Conservation (phyloP, 2,113 vertebrate species). For the Gallinago paraguaiae region DNA sequence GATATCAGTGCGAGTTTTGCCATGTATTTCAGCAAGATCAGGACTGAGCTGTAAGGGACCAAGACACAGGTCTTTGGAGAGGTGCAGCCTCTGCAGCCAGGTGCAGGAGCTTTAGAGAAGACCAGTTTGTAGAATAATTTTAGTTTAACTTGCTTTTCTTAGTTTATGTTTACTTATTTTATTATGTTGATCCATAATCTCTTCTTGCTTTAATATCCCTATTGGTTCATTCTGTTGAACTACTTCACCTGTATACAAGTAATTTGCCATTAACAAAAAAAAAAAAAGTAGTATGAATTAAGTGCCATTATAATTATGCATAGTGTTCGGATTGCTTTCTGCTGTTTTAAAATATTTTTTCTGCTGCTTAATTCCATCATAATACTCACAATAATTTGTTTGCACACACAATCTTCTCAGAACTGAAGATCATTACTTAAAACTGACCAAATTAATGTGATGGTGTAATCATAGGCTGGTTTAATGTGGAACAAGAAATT, state of each 20-base stretch:
- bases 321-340: neutral
- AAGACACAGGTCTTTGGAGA: neutral
- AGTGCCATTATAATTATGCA: neutral
- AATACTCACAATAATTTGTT: neutral
- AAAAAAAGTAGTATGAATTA: neutral
- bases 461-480: neutral
- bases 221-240: neutral
- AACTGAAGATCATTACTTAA: neutral
- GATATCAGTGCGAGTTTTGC: neutral
- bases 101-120: neutral
- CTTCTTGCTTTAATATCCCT: neutral
- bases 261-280: neutral
- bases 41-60: neutral
- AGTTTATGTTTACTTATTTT: neutral
- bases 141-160: neutral
- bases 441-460: neutral
- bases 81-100: neutral
- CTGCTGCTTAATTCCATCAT: neutral
- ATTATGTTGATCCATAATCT: neutral
- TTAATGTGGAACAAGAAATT: neutral
- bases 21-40: neutral
- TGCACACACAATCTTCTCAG: neutral
- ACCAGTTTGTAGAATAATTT: neutral
- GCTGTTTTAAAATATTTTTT: neutral
- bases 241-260: neutral